A percentile compares a stretch with the other conserved stretches of the same genome.
phyloP scores from a whole-genome alignment of 1,140 invertebrate species.

The Palaemon carinicauda region DNA sequence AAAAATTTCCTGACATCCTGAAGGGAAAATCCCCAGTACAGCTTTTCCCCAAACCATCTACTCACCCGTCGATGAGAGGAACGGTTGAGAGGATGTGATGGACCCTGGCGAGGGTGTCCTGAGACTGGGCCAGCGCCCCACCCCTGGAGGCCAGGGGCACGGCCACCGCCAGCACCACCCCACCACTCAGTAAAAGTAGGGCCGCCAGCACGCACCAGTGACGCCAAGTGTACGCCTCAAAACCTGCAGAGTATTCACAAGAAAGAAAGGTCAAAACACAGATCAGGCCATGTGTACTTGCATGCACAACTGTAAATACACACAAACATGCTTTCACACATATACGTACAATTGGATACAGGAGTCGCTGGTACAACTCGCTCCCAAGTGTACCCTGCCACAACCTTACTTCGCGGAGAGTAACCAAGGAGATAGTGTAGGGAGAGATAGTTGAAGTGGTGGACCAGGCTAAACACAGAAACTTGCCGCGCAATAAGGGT shows the following conservation, averaged over 20 bases:
- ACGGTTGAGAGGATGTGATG: constrained; percentile 47
- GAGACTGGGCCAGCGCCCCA: background rate
- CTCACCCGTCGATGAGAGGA: constrained; percentile 57
- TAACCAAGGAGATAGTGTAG: no score
- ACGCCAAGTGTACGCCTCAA: constrained; percentile 40
- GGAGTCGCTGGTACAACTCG: no score
- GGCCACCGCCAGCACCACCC: constrained; percentile 46
- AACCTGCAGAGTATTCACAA: background rate
- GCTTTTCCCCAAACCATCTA: no score
- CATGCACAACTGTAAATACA: background rate
- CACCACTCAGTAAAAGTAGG: constrained; percentile 34
- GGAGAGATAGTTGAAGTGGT: no score
- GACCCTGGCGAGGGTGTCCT: constrained; percentile 43
- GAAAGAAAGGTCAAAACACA: background rate
- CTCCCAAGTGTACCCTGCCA: no score
- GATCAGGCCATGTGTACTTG: background rate
- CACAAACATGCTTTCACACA: no score
- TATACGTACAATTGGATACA: no score
- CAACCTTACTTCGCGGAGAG: no score
- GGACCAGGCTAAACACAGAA: no score
- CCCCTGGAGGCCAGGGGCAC: constrained; percentile 34
- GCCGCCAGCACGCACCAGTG: constrained; percentile 50
- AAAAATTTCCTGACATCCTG: no score
- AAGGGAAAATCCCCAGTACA: no score
- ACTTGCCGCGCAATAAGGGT: no score